Evolutionary conservation across 2,797 vertebrate species (phyloP).

Genomic region (Spheniscus humboldti): DNA sequence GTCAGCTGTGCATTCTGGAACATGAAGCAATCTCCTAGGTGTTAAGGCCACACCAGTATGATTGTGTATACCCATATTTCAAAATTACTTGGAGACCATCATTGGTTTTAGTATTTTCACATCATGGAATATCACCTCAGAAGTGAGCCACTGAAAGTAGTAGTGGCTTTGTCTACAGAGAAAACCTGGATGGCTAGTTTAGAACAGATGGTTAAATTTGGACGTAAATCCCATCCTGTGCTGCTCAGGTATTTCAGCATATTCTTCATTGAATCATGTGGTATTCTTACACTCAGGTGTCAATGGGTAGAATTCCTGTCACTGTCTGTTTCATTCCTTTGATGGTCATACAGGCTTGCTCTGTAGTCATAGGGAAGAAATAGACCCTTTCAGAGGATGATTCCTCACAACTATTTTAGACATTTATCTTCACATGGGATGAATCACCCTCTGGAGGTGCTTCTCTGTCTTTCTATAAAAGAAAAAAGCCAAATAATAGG

Average conservation of each 20-base stretch:
- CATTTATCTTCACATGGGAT: background rate
- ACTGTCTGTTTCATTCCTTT: background rate
- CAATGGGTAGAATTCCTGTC: background rate
- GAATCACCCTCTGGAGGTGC: background rate
- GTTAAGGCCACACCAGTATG: background rate
- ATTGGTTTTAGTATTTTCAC: background rate
- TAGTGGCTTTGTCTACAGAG: background rate
- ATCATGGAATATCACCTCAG: background rate
- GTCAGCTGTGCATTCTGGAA: background rate
- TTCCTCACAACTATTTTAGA: background rate
- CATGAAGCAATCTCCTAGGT: background rate
- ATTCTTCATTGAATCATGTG: background rate
- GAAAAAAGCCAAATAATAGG: background rate
- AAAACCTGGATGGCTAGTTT: background rate
- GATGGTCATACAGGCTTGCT: background rate
- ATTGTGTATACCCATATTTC: background rate
- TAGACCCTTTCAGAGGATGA: background rate
- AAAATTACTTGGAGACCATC: background rate
- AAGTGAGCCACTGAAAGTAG: background rate
- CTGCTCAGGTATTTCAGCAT: background rate
- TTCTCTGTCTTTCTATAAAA: background rate
- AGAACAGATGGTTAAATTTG: background rate
- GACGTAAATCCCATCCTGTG: background rate
- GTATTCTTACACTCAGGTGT: background rate
- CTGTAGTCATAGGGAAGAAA: background rate